Evolutionary conservation across 2,888 invertebrate species (phyloP), one percentile per base, ranked within the genome.

Genomic region (Temnothorax unifasciatus): DNA sequence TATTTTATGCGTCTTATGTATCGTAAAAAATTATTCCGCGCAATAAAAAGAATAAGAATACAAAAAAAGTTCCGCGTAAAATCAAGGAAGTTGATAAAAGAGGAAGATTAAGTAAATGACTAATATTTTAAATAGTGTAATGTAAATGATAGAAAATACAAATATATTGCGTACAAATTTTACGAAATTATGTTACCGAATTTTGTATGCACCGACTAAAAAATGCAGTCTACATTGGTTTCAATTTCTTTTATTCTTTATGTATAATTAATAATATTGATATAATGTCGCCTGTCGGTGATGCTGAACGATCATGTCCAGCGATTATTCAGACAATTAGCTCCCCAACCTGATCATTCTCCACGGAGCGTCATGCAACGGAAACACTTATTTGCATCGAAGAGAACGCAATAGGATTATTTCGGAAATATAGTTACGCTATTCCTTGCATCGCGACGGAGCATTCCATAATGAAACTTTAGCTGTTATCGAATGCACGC

Each of bases 331-430:
- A n/a, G n/a, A n/a, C 66, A 57, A 77, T 77, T 77, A 77, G 6
- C 41, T 68, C 29, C 57, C 54, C 66, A 68, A 57, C 29, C n/a
- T 15, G 61, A 34, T 57, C 41, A n/a, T 54, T 66, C 29, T 57
- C 44, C 5, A 77, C 57, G 29, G 13, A 77, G 66, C 41, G n/a
- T n/a, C n/a, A n/a, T 68, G 44, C 41, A 68, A 77, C 77, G 77
- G 66, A 77, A 77, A 77, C 21, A 29, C 77, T 77, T 66, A 77
- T 68, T 66, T 57, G 66, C 54, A 41, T 54, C 66, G 29, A 54
- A 50, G 44, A 77, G 66, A 66, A 34, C 44, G 18, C 5, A 52
- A 52, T 41, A 8, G 94, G 2, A 57, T 54, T 68, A 77, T 77
- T 68, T 77, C 9, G 13, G 29, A 52, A 75, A 64, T 75, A 15